Conservation (phyloP, 2,888 invertebrate species). For the Micoletzkya japonica region DNA sequence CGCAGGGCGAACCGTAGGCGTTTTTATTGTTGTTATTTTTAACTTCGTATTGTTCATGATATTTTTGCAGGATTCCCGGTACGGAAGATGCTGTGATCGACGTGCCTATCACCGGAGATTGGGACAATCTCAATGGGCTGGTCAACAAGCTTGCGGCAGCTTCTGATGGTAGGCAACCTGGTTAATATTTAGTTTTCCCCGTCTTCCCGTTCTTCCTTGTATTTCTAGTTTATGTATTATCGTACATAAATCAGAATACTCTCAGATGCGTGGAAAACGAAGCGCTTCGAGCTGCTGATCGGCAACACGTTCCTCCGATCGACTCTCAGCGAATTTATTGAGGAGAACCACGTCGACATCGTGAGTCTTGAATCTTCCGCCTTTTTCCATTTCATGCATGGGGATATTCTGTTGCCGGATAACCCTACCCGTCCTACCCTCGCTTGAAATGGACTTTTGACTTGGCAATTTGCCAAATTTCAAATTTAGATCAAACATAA, state of each 20-base stretch:
- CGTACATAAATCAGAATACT: neutral
- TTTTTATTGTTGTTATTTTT: slow-evolving; percentile 10
- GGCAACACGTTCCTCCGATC: slow-evolving; percentile 53
- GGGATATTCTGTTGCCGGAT: neutral
- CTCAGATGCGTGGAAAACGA: slow-evolving; percentile 53
- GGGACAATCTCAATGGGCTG: slow-evolving; percentile 52
- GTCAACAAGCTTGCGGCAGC: slow-evolving; percentile 51
- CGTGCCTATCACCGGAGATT: slow-evolving; percentile 43
- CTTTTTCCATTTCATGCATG: too few species aligned
- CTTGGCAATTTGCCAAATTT: too few species aligned
- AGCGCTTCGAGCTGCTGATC: slow-evolving; percentile 57
- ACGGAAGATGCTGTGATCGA: slow-evolving; percentile 39
- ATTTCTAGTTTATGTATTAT: neutral
- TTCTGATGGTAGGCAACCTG: slow-evolving; percentile 41
- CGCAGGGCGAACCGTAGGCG: slow-evolving; percentile 36
- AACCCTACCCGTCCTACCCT: neutral
- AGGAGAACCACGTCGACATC: slow-evolving; percentile 47
- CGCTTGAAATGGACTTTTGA: too few species aligned
- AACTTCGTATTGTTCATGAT: neutral
- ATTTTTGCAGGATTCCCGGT: slow-evolving; percentile 31
- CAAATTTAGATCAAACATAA: too few species aligned
- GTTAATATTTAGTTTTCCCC: neutral
- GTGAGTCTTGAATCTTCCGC: slow-evolving; percentile 32
- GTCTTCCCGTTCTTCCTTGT: neutral
- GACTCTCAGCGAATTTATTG: slow-evolving; percentile 53